phyloP scores from a whole-genome alignment of 2,888 invertebrate genomes.

The Watsonalla cultraria region DNA sequence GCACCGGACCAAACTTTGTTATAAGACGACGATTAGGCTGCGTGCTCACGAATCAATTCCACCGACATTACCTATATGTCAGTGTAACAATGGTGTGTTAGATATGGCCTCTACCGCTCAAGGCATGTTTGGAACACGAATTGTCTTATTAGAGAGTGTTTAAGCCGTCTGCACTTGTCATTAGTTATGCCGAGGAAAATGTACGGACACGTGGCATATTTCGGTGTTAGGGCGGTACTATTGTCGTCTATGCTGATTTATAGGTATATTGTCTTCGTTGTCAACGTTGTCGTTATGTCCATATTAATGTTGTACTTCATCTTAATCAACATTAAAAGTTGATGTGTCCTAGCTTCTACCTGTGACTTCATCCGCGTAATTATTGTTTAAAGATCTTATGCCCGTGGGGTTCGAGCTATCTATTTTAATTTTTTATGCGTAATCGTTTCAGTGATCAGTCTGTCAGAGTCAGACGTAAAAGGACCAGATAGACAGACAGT shows the following conservation, averaged over 20 bases:
- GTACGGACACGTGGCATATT: neutral
- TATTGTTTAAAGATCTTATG: too few relatives aligned
- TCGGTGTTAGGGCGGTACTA: neutral
- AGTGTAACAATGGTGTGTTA: conserved; percentile 58
- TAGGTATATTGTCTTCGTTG: neutral
- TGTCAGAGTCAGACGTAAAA: too few relatives aligned
- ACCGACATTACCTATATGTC: conserved; percentile 54
- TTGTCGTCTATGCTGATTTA: conserved; percentile 1
- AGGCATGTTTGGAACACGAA: conserved; percentile 59
- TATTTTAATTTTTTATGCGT: too few relatives aligned
- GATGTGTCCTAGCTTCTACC: too few relatives aligned
- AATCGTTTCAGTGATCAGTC: too few relatives aligned
- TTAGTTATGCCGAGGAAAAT: conserved; percentile 10
- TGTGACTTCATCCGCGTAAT: neutral
- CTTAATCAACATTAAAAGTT: neutral
- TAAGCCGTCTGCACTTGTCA: conserved; percentile 24
- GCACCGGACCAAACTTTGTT: conserved; percentile 46
- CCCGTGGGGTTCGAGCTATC: too few relatives aligned
- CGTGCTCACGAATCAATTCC: conserved; percentile 52
- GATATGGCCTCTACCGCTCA: conserved; percentile 56
- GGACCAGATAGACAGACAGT: too few relatives aligned
- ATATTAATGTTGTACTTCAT: neutral
- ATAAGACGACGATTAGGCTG: conserved; percentile 44
- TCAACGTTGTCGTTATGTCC: neutral
- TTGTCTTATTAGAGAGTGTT: conserved; percentile 57